A percentile compares a stretch with the other conserved stretches of the same genome.
These are phyloP conservation scores for Sinotaia quadrata DNA, from an alignment of 2,888 invertebrate species.

Conservation along the genomic window DNA sequence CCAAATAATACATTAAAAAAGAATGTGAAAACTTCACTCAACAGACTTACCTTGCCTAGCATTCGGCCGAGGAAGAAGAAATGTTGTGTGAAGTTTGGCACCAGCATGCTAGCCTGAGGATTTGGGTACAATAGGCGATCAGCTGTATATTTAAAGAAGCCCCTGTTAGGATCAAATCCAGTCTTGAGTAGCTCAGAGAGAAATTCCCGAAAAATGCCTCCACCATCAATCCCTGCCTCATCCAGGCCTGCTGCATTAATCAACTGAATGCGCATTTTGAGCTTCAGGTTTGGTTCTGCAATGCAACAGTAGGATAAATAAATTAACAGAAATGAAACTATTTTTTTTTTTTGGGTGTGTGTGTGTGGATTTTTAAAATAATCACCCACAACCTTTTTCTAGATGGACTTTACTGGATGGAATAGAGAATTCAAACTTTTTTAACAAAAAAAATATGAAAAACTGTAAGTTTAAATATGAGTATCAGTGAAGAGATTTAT, in stretches of 20 bases:
- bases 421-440: no score
- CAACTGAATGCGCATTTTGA: slow-evolving; percentile 89
- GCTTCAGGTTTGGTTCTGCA: slow-evolving; percentile 87
- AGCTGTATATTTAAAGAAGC: slow-evolving; percentile 89
- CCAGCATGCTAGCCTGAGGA: slow-evolving; percentile 87
- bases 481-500: no score
- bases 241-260: slow-evolving; percentile 92
- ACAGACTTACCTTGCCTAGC: slow-evolving; percentile 83
- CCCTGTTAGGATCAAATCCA: slow-evolving; percentile 94
- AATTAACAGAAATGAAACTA: no score
- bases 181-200: slow-evolving; percentile 93
- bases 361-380: no score
- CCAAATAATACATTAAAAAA: not conserved
- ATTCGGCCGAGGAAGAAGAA: slow-evolving; percentile 95
- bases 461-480: no score
- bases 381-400: no score
- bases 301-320: no score
- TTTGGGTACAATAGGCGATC: slow-evolving; percentile 97
- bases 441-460: no score
- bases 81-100: slow-evolving; percentile 89
- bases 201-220: slow-evolving; percentile 96
- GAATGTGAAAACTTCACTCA: not conserved
- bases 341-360: no score
- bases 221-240: slow-evolving; percentile 98
- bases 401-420: no score